Evolutionary conservation across 2,888 invertebrate species (phyloP).

Genomic region (Holacanthella duospinosa): DNA sequence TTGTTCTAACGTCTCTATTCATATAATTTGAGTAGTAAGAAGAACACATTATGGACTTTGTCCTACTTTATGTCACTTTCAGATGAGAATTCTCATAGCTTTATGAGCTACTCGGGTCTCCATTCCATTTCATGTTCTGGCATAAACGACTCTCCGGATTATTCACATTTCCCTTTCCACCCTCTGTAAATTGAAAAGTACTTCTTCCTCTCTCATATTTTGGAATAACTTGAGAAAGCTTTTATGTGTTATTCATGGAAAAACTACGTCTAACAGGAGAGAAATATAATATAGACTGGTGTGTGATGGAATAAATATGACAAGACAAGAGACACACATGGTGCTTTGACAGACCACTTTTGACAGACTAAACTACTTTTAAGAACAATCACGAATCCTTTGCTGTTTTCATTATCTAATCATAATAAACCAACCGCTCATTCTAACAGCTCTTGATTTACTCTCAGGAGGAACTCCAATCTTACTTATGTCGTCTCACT

Average conservation of each 20-base stretch:
- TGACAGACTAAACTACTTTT: background rate
- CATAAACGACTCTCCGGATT: background rate
- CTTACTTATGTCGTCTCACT: no score
- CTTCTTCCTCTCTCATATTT: background rate
- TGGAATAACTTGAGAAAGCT: background rate
- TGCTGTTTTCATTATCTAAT: no score
- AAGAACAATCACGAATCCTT: background rate
- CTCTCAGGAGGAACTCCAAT: no score
- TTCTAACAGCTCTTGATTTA: no score
- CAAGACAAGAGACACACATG: background rate
- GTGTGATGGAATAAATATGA: background rate
- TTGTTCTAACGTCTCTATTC: background rate
- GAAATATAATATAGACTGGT: background rate
- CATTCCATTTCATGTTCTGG: background rate
- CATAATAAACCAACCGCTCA: no score
- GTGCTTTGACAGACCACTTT: background rate
- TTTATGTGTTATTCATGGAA: background rate
- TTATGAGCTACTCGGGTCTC: background rate
- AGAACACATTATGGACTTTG: background rate
- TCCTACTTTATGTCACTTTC: constrained; percentile 4
- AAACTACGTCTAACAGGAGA: background rate
- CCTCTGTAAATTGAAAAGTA: background rate
- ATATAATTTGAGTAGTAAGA: background rate
- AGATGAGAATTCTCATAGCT: constrained; percentile 4
- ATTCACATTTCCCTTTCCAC: background rate